A percentile compares a stretch with the other conserved stretches of the same genome.
Evolutionary conservation across 1,140 invertebrate species (phyloP).

Genomic region (Lordiphosa collinella): DNA sequence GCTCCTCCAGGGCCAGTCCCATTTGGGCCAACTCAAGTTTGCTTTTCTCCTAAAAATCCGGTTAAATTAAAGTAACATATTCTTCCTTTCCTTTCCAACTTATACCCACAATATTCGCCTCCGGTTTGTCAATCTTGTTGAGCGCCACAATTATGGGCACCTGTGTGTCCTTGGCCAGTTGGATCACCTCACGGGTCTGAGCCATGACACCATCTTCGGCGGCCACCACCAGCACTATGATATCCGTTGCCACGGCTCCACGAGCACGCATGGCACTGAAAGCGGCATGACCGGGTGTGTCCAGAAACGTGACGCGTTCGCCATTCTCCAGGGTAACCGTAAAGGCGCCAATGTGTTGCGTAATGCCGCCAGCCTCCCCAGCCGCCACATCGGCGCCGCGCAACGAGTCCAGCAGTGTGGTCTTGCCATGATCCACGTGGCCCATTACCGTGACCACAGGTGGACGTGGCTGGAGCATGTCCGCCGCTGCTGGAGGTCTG

Average conservation of each 20-base stretch:
- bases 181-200: slow-evolving; percentile 93
- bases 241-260: slow-evolving; percentile 95
- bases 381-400: slow-evolving; percentile 92
- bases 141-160: slow-evolving; percentile 99
- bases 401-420: slow-evolving; percentile 95
- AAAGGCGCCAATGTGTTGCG: slow-evolving; percentile 99
- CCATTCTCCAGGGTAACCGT: slow-evolving; percentile 86
- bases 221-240: slow-evolving; percentile 97
- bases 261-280: slow-evolving; percentile 94
- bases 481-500: slow-evolving; percentile 83
- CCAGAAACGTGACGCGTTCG: slow-evolving; percentile 94
- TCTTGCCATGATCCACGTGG: slow-evolving; percentile 99
- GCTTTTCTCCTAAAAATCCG: slow-evolving; percentile 84
- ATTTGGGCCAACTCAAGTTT: slow-evolving; percentile 87
- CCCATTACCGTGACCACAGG: slow-evolving; percentile 99
- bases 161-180: slow-evolving; percentile 88
- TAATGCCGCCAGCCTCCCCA: slow-evolving; percentile 99
- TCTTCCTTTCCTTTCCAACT: too few species aligned
- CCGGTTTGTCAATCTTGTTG: slow-evolving; percentile 98
- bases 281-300: slow-evolving; percentile 99
- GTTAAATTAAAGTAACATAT: not conserved
- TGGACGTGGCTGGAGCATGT: slow-evolving; percentile 84
- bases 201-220: slow-evolving; percentile 99
- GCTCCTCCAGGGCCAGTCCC: slow-evolving; percentile 91
- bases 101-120: slow-evolving; percentile 89